Conservation (phyloP, 2,797 vertebrate genomes). For the Apogon talboti region DNA sequence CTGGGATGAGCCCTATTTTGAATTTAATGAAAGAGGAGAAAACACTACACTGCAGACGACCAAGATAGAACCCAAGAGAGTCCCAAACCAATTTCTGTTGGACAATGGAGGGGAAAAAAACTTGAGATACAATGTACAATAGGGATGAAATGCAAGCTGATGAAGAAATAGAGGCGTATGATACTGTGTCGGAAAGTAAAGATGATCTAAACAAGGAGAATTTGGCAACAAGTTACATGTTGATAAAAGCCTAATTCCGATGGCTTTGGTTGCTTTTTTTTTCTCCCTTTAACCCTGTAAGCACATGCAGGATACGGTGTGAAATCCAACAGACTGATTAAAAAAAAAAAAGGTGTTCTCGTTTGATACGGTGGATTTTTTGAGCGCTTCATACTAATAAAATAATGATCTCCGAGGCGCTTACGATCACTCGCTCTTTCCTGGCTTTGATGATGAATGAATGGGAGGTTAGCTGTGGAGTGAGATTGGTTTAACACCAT, state of each 20-base stretch:
- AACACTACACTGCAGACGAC: conserved; percentile 60
- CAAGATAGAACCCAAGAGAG: conserved; percentile 77
- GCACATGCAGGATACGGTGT: neutral
- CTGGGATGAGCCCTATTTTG: conserved; percentile 75
- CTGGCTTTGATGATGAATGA: conserved; percentile 60
- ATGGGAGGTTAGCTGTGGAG: conserved; percentile 68
- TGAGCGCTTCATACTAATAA: conserved; percentile 2
- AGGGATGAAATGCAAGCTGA: conserved; percentile 44
- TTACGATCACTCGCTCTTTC: conserved; percentile 25
- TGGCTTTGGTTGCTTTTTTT: neutral
- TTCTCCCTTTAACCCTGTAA: neutral
- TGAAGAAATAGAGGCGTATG: conserved; percentile 50
- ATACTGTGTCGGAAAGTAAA: conserved; percentile 54
- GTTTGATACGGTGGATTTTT: conserved; percentile 37
- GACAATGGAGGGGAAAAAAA: conserved; percentile 65
- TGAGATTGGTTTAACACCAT: conserved; percentile 76
- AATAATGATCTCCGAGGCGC: conserved; percentile 17
- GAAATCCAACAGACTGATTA: conserved; percentile 6
- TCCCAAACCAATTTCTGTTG: conserved; percentile 72
- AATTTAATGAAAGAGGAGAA: conserved; percentile 78
- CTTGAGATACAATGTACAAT: conserved; percentile 20
- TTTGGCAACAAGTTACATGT: conserved; percentile 41
- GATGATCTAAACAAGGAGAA: conserved; percentile 58
- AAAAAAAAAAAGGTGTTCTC: conserved; percentile 19
- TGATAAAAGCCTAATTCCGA: neutral